A percentile compares a stretch with the other conserved stretches of the same genome.
phyloP scores from a whole-genome alignment of 2,797 vertebrate species.

The Lateolabrax maculatus region DNA sequence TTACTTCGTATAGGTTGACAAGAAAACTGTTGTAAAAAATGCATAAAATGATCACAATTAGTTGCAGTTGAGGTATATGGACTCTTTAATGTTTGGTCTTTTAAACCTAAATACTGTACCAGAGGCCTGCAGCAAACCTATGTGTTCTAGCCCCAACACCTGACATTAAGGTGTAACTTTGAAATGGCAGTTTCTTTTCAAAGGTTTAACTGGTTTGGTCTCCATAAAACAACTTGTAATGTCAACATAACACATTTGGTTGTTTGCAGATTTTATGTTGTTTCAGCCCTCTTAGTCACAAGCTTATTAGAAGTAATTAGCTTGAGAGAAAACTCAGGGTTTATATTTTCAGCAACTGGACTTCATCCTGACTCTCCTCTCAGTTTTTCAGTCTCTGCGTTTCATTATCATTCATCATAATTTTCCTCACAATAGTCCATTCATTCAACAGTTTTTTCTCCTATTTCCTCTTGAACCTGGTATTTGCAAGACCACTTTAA shows the following conservation, averaged over 20 bases:
- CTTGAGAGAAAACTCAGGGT: constrained; percentile 1
- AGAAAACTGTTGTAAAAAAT: background rate
- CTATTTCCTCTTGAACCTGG: constrained; percentile 1
- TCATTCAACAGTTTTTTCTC: constrained; percentile 9
- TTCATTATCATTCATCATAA: constrained; percentile 44
- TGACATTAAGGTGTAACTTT: background rate
- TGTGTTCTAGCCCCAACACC: background rate
- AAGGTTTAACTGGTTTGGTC: background rate
- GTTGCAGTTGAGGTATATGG: background rate
- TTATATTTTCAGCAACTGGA: constrained; percentile 24
- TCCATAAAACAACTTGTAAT: constrained; percentile 1
- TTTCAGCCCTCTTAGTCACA: constrained; percentile 21
- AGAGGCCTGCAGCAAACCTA: background rate
- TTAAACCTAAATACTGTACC: background rate
- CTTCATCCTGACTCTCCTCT: constrained; percentile 16
- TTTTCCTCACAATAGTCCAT: constrained; percentile 32
- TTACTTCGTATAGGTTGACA: background rate
- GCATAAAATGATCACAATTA: background rate
- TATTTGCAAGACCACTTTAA: constrained; percentile 15
- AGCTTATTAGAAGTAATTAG: constrained; percentile 28
- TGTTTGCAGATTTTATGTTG: constrained; percentile 2
- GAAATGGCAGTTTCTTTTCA: no score
- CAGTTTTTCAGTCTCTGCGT: constrained; percentile 21
- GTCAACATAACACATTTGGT: background rate
- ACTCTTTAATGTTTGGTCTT: background rate